Evolutionary conservation across 2,797 vertebrate species (phyloP).

Genomic region (Falco naumanni): DNA sequence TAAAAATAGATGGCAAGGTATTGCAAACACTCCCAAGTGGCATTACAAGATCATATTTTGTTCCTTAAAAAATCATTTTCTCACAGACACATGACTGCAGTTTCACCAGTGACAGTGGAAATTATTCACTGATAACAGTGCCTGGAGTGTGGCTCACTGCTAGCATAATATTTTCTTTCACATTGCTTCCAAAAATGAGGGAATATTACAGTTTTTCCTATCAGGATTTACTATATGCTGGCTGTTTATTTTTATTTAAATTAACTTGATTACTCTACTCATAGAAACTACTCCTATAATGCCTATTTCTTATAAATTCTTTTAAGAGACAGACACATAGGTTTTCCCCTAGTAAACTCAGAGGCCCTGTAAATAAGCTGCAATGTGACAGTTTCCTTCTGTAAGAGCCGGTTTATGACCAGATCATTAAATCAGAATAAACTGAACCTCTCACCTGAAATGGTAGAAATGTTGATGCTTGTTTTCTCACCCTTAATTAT

Average conservation of each 20-base stretch:
- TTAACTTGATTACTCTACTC: background rate
- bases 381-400: constrained; percentile 2
- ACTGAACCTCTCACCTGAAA: background rate
- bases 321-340: background rate
- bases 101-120: background rate
- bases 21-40: background rate
- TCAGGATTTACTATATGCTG: background rate
- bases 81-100: background rate
- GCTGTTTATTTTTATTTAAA: constrained; percentile 6
- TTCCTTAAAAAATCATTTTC: background rate
- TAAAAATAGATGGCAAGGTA: background rate
- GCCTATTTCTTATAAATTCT: background rate
- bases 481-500: background rate
- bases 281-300: background rate
- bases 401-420: background rate
- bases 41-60: background rate
- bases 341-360: background rate
- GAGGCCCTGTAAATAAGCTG: background rate
- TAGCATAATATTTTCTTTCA: background rate
- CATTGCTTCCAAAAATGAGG: background rate
- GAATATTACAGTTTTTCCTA: background rate
- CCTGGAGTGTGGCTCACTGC: background rate
- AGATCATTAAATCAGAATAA: constrained; percentile 2
- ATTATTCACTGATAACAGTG: background rate
- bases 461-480: background rate